These are phyloP conservation scores for Chelonus insularis DNA, from an alignment of 1,140 invertebrate species.

Conservation along the genomic window DNA sequence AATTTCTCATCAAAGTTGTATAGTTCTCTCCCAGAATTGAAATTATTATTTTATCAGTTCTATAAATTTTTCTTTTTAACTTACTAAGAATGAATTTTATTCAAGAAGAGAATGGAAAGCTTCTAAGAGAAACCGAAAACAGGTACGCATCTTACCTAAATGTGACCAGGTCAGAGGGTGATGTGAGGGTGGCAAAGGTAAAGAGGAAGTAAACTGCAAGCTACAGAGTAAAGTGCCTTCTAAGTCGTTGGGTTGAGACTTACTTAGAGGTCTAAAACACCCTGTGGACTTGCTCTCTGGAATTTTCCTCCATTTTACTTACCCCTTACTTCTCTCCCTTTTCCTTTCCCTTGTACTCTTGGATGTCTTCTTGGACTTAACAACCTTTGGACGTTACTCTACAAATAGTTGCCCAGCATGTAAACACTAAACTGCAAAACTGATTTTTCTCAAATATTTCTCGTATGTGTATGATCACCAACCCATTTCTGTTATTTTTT, in stretches of 20 bases:
- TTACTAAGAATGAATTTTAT: too few relatives aligned
- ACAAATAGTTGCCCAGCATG: not conserved
- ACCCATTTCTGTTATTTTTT: too few relatives aligned
- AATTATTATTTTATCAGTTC: too few relatives aligned
- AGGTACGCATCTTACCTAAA: conserved; percentile 12
- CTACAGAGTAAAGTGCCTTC: conserved; percentile 48
- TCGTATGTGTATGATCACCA: too few relatives aligned
- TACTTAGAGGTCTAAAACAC: conserved; percentile 43
- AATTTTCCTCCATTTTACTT: not conserved
- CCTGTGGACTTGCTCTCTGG: conserved; percentile 21
- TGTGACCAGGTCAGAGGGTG: conserved; percentile 6
- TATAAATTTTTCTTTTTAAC: too few relatives aligned
- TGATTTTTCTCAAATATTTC: too few relatives aligned
- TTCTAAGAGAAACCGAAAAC: not conserved
- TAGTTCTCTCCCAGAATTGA: too few relatives aligned
- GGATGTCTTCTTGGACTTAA: conserved; percentile 3
- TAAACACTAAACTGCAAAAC: too few relatives aligned
- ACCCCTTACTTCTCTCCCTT: not conserved
- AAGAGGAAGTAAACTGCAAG: conserved; percentile 36
- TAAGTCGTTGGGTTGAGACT: conserved; percentile 40
- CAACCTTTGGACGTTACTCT: not conserved
- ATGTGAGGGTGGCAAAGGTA: conserved; percentile 19
- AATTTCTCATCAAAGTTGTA: too few relatives aligned
- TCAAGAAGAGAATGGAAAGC: too few relatives aligned
- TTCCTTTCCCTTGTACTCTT: not conserved